Percentiles rank a stretch among this genome's conserved stretches.
Evolutionary conservation across 2,797 vertebrate genomes (phyloP).

Genomic region (Mionectes olivaceus): DNA sequence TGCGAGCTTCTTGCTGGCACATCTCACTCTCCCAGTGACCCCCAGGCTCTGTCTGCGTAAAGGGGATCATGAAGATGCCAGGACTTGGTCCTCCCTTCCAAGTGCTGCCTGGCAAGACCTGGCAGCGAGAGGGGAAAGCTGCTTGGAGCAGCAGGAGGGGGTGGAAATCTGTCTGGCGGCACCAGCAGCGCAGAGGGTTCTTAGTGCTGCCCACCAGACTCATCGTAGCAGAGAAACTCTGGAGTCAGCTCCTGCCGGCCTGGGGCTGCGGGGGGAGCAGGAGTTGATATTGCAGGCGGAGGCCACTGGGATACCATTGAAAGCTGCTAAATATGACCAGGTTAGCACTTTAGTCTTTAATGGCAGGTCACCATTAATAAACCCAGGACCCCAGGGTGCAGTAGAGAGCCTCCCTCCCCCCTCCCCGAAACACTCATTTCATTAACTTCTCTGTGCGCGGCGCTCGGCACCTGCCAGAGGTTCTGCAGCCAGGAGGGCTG

Average conservation of each 20-base stretch:
- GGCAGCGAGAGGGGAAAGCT: background rate
- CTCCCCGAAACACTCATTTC: constrained; percentile 67
- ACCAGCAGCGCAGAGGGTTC: constrained; percentile 28
- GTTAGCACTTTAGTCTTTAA: constrained; percentile 91
- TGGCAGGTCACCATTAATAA: constrained; percentile 89
- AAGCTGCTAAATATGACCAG: constrained; percentile 94
- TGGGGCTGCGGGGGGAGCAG: constrained; percentile 51
- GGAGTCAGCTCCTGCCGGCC: constrained; percentile 72
- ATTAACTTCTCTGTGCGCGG: constrained; percentile 59
- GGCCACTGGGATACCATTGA: constrained; percentile 72
- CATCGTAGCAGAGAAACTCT: constrained; percentile 65
- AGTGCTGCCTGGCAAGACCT: background rate
- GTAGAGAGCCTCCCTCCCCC: constrained; percentile 70
- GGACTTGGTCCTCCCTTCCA: constrained; percentile 6
- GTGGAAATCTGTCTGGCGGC: constrained; percentile 44
- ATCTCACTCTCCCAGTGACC: background rate
- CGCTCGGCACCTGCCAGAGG: constrained; percentile 50
- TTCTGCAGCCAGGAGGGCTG: background rate
- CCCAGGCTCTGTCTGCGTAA: background rate
- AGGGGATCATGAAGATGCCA: background rate
- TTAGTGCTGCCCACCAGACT: constrained; percentile 66
- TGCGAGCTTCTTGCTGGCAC: background rate
- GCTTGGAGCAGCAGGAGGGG: constrained; percentile 2
- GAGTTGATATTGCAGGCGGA: constrained; percentile 66
- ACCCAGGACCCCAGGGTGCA: constrained; percentile 87